Evolutionary conservation across 2,888 invertebrate genomes (phyloP), one percentile per base, ranked within the genome.

Genomic region (Leucophenga maculata): DNA sequence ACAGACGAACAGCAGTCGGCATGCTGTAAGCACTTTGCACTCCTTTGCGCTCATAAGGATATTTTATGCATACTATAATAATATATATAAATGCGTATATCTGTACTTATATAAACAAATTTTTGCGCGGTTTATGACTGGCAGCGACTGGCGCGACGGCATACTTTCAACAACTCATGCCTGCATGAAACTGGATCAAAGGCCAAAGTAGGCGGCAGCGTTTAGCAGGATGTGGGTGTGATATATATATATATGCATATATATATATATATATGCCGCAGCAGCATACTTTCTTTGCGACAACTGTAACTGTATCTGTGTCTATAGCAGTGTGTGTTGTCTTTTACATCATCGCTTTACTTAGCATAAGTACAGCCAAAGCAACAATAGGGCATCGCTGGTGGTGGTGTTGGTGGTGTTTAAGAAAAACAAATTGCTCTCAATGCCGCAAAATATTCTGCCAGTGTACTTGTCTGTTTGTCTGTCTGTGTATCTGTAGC

Each of bases 281-380:
- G 18, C 60, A 54, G 20, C 22, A 46, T 46, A n/a, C 65, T 46
- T 52, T 32, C 52, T 22, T 16, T 66, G 11, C 11, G 3, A 32
- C 8, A 32, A 8, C 32, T 32, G 6, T 32, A 8, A 6, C 9
- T 39, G 3, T 39, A 11, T 3, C 9, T 39, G 39, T 39, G 39
- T 39, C 6, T 39, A 11, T 39, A n/a, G n/a, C 9, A 31, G 67
- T 57, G 70, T 72, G 81, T 80, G 81, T 80, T 80, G 80, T 83
- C 80, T 80, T 80, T 80, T 80, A 83, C 82, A 80, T 80, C 83
- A 80, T 83, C 82, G 80, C 82, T 83, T 80, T 80, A 80, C 80
- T 80, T 80, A 79, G 76, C 78, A 80, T 77, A 78, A 78, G 79
- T 80, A 78, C 79, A 74, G 73, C 69, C 69, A 74, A 72, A 77